These are phyloP conservation scores for Nycticryphes semicollaris DNA, from an alignment of 2,113 vertebrate species.

Conservation along the genomic window DNA sequence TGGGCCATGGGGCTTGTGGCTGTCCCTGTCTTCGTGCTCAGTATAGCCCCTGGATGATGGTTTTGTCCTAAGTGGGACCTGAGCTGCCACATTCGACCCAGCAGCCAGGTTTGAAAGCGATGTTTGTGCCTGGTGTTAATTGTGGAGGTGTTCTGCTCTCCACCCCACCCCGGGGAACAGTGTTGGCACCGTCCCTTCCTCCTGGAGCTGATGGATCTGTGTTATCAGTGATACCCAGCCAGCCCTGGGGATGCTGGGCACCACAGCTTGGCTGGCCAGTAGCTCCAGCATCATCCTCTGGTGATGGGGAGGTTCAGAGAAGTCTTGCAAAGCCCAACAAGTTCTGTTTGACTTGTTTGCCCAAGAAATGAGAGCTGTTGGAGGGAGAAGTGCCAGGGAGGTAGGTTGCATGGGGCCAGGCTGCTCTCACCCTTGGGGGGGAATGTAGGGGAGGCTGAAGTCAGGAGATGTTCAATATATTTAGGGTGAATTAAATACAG, in stretches of 20 bases:
- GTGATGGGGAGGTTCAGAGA: conserved; percentile 7
- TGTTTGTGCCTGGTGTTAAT: neutral
- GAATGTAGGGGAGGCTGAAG: neutral
- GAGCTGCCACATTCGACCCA: too few species aligned
- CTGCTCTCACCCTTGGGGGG: neutral
- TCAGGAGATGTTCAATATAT: neutral
- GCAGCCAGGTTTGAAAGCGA: neutral
- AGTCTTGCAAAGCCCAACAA: conserved; percentile 5
- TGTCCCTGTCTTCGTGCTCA: rapidly evolving
- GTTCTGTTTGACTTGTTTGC: conserved; percentile 27
- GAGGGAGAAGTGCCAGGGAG: conserved; percentile 41
- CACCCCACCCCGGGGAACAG: neutral
- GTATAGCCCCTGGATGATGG: neutral
- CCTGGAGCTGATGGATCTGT: neutral
- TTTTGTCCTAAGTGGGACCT: neutral
- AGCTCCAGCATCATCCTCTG: conserved; percentile 34
- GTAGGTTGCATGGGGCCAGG: neutral
- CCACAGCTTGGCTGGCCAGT: neutral
- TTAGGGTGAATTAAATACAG: neutral
- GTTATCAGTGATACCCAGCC: neutral
- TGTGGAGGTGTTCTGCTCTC: neutral
- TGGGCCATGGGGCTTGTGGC: rapidly evolving
- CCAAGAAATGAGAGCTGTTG: conserved; percentile 35
- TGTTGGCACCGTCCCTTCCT: neutral
- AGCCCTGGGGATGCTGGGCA: neutral